Evolutionary conservation across 2,888 invertebrate species (phyloP).

Genomic region (Toxonevra muliebris): DNA sequence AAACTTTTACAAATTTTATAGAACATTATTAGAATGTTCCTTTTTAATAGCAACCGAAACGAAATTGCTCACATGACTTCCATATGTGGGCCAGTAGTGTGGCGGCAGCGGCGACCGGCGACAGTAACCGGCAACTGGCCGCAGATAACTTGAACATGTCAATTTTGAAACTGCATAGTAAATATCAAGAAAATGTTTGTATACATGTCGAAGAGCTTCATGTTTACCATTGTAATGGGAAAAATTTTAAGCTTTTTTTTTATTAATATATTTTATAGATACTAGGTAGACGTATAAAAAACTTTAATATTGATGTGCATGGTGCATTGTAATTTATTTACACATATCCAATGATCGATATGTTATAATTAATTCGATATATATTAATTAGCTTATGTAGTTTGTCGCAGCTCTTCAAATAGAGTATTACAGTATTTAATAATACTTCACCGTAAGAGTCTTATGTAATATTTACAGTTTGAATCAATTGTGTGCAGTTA

Average conservation of each 20-base stretch:
- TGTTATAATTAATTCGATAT: too few species aligned
- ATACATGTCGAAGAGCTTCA: not conserved
- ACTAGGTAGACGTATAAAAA: too few species aligned
- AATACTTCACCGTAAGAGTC: too few species aligned
- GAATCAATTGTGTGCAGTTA: too few species aligned
- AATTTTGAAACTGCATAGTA: not conserved
- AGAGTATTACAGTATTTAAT: too few species aligned
- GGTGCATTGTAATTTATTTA: too few species aligned
- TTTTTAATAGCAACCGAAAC: constrained; percentile 23
- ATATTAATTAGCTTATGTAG: too few species aligned
- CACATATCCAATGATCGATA: too few species aligned
- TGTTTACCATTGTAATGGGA: not conserved
- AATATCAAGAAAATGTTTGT: not conserved
- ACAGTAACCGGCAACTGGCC: not conserved
- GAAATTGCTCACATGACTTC: constrained; percentile 23
- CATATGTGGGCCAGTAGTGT: constrained; percentile 31
- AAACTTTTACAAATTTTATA: not conserved
- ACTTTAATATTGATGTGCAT: too few species aligned
- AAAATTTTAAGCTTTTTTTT: not conserved
- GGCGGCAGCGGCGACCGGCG: constrained; percentile 16
- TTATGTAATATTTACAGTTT: too few species aligned
- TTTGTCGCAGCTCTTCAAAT: too few species aligned
- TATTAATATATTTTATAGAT: too few species aligned
- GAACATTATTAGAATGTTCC: constrained; percentile 5
- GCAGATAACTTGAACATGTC: constrained; percentile 11